Conservation (phyloP, 2,888 invertebrate species). For the Onchidella celtica region DNA sequence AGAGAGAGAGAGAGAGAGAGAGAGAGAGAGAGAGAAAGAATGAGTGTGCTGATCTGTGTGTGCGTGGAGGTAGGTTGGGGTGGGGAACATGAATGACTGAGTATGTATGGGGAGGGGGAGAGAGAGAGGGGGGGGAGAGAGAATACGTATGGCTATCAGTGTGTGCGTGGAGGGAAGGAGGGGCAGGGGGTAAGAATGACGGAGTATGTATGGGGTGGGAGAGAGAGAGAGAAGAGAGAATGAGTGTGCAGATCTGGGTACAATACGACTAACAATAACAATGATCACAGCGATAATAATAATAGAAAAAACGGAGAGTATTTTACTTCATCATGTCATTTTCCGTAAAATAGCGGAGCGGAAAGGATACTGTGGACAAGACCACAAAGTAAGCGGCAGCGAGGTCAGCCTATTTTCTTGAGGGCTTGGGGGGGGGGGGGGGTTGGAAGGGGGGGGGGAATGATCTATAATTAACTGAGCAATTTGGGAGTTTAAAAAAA, state of each 20-base stretch:
- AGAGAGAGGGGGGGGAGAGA: neutral
- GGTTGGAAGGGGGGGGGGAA: too few relatives aligned
- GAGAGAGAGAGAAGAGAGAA: neutral
- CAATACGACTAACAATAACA: neutral
- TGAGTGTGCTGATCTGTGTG: too few relatives aligned
- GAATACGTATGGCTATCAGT: neutral
- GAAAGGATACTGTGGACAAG: too few relatives aligned
- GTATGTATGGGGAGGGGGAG: neutral
- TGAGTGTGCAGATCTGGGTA: neutral
- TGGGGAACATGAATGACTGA: too few relatives aligned
- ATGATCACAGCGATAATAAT: neutral
- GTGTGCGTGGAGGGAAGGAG: neutral
- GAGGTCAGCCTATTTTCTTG: too few relatives aligned
- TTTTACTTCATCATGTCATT: too few relatives aligned
- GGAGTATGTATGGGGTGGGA: neutral
- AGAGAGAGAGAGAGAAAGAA: constrained; percentile 9
- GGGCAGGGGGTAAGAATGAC: neutral
- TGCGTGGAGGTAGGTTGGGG: too few relatives aligned
- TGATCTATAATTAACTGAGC: too few relatives aligned
- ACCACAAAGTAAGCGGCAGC: too few relatives aligned
- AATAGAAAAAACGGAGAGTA: neutral
- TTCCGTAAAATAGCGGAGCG: too few relatives aligned
- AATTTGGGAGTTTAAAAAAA: too few relatives aligned
- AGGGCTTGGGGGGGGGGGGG: too few relatives aligned
- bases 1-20: constrained; percentile 10